These are phyloP conservation scores for Arge pagana DNA, from an alignment of 2,888 invertebrate genomes.

Conservation along the genomic window DNA sequence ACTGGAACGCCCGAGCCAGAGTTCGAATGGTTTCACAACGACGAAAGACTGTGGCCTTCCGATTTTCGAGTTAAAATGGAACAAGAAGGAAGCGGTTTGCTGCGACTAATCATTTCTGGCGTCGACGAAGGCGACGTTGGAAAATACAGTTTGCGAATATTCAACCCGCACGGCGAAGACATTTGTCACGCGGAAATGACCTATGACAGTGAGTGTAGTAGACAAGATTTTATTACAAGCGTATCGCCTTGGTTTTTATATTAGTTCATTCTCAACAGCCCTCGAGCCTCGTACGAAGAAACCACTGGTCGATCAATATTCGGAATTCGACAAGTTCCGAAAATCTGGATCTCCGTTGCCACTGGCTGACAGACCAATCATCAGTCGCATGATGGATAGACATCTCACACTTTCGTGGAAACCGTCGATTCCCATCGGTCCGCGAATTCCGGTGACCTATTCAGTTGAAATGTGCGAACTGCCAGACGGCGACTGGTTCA, in stretches of 20 bases:
- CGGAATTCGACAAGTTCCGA: constrained; percentile 82
- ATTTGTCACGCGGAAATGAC: constrained; percentile 78
- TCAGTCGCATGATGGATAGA: constrained; percentile 89
- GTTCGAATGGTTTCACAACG: constrained; percentile 85
- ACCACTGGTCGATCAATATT: constrained; percentile 78
- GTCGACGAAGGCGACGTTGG: constrained; percentile 83
- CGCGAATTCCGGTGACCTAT: constrained; percentile 90
- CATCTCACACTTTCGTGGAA: constrained; percentile 91
- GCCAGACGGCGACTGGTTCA: constrained; percentile 93
- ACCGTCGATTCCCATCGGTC: constrained; percentile 86
- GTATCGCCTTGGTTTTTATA: background rate
- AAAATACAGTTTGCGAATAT: constrained; percentile 80
- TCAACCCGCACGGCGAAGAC: constrained; percentile 84
- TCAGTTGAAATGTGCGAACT: constrained; percentile 92
- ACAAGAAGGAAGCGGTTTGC: constrained; percentile 78
- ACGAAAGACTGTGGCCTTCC: constrained; percentile 77
- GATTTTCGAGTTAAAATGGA: constrained; percentile 84
- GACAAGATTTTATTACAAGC: background rate
- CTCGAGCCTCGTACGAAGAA: constrained; percentile 70
- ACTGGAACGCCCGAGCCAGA: constrained; percentile 87
- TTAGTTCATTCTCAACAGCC: constrained; percentile 54
- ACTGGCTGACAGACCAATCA: constrained; percentile 86
- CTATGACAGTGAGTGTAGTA: constrained; percentile 72
- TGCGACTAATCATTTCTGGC: constrained; percentile 79
- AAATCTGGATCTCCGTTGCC: constrained; percentile 86